Evolutionary conservation across 2,888 invertebrate genomes (phyloP), one percentile per base, ranked within the genome.

Genomic region (Cenopis cana): DNA sequence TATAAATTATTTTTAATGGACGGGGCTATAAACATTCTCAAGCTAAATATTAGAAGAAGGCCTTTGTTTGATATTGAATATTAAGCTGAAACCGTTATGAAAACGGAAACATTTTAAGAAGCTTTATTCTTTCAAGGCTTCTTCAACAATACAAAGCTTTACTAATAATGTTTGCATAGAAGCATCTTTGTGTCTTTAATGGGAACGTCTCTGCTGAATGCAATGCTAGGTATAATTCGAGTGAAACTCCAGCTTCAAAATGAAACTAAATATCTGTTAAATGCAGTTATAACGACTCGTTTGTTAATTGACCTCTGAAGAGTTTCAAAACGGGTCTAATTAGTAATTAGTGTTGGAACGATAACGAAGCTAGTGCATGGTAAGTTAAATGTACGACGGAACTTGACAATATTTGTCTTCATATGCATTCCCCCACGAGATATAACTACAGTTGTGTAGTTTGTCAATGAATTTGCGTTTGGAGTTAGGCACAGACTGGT

Each of bases 101-200:
- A 64, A 64, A 38, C 54, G 54, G 64, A 54, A 52, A 64, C 54
- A 64, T 54, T 64, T 54, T 54, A 64, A 64, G 62, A 62, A 38
- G 64, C 64, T 64, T 64, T 64, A 64, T 64, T 64, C 64, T 64
- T 64, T 64, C 62, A 54, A 64, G 38, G 52, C 52, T 64, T 64
- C 54, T 54, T n/a, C n/a, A n/a, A n/a, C n/a, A 64, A 64, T 54
- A 64, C 38, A 64, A 52, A 20, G 64, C 38, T 64, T 24, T n/a
- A 38, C 64, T 64, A 64, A 64, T 64, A 54, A 64, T 64, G 64
- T 64, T 64, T 54, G 38, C 38, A 64, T 11, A 24, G 62, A 18
- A 52, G 54, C 64, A 64, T 64, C 52, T 64, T 64, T 38, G 38
- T 54, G 64, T 54, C 36, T 64, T 36, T 36, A 52, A 54, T 38